phyloP scores from a whole-genome alignment of 2,113 vertebrate genomes.

The Trogon melanurus region DNA sequence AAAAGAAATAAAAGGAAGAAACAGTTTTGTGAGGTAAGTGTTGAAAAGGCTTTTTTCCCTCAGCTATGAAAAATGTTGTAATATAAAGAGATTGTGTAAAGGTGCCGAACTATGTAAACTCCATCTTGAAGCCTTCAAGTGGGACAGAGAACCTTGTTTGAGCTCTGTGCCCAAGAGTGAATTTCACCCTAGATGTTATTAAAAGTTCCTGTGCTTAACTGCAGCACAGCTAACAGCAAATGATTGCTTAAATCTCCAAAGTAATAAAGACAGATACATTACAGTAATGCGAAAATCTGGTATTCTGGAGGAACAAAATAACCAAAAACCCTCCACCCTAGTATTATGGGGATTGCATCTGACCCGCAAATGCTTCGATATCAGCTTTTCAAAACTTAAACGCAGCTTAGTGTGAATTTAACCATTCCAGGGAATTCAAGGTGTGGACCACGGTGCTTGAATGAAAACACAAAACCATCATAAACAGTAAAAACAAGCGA shows the following conservation, averaged over 20 bases:
- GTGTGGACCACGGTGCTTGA: not conserved
- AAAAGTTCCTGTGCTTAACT: conserved; percentile 4
- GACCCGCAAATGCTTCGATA: not conserved
- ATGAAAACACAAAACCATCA: not conserved
- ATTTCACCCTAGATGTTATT: not conserved
- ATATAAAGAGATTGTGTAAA: not conserved
- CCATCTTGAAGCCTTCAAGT: not conserved
- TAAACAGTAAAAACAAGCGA: not conserved
- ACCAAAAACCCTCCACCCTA: not conserved
- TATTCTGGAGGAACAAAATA: not conserved
- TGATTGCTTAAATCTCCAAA: conserved; percentile 13
- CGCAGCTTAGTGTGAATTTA: not conserved
- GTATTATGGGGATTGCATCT: not conserved
- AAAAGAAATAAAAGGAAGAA: not conserved
- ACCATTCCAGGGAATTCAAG: not conserved
- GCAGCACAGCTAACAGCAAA: not conserved
- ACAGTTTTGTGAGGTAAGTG: not conserved
- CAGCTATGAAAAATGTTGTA: not conserved
- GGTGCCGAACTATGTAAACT: not conserved
- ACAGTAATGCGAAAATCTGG: not conserved
- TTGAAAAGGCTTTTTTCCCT: not conserved
- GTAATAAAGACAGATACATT: conserved; percentile 30
- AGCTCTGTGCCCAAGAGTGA: conserved; percentile 27
- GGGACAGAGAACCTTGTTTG: conserved; percentile 9
- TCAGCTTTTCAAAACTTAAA: not conserved